Percentiles rank a stretch among this genome's conserved stretches.
phyloP scores from a whole-genome alignment of 2,113 vertebrate genomes.

The Mus spicilegus region DNA sequence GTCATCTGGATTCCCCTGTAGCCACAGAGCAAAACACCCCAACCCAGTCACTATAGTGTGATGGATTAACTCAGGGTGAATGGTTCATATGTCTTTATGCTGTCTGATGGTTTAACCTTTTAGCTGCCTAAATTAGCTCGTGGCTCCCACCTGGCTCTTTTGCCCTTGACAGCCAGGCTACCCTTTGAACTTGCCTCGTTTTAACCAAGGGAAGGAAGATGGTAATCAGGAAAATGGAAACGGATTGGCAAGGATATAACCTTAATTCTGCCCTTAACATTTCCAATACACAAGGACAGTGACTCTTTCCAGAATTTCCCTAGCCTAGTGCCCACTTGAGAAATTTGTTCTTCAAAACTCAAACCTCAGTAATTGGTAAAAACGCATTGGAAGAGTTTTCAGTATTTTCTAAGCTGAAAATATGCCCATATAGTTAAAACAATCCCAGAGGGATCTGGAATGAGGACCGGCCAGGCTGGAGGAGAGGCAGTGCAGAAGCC shows the following conservation, averaged over 20 bases:
- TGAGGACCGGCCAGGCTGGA: conserved; percentile 28
- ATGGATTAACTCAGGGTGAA: background rate
- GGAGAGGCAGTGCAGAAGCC: background rate
- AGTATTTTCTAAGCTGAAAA: conserved; percentile 69
- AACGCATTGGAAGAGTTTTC: conserved; percentile 61
- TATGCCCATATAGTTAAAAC: conserved; percentile 73
- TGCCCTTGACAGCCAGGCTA: background rate
- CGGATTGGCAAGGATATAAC: background rate
- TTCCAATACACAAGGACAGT: background rate
- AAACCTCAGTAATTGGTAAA: conserved; percentile 72
- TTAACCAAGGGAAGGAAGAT: background rate
- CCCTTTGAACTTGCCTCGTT: background rate
- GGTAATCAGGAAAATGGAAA: background rate
- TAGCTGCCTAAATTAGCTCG: background rate
- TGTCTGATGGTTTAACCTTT: background rate
- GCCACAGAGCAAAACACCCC: background rate
- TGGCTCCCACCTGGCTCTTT: background rate
- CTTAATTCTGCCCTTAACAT: background rate
- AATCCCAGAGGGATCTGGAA: conserved; percentile 69
- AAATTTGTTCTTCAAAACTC: background rate
- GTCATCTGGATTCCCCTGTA: background rate
- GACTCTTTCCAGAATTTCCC: background rate
- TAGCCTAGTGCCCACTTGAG: background rate
- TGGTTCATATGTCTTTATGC: background rate
- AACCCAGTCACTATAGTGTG: rapidly evolving